phyloP scores from a whole-genome alignment of 35 echinoderm and acorn worm species.

The Ptychodera flava region DNA sequence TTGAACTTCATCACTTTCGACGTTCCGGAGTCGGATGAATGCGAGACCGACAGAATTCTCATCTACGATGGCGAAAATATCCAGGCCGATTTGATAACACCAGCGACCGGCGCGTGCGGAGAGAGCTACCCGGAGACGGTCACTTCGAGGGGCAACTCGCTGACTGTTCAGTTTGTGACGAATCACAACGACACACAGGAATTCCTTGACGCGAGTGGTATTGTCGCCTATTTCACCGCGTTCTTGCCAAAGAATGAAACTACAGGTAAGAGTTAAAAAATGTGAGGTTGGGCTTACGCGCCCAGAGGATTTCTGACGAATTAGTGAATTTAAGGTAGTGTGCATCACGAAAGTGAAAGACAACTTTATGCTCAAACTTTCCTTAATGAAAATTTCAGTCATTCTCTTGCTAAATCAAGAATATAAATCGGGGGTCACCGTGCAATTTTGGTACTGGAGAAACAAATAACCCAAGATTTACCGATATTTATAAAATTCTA shows the following conservation, averaged over 20 bases:
- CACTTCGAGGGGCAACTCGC: not conserved
- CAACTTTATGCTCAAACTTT: no score
- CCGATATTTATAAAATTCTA: no score
- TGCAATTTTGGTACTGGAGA: no score
- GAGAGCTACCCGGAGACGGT: not conserved
- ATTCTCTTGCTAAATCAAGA: no score
- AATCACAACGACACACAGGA: not conserved
- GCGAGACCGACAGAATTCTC: not conserved
- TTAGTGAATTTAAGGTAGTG: no score
- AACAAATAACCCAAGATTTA: no score
- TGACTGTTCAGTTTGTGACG: not conserved
- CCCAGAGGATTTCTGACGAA: no score
- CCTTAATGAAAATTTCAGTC: no score
- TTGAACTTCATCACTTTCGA: not conserved
- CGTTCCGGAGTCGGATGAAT: not conserved
- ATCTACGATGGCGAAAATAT: not conserved
- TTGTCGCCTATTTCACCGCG: not conserved
- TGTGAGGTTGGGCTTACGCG: no score
- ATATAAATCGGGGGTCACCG: no score
- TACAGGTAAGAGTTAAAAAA: no score
- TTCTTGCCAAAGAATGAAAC: not conserved
- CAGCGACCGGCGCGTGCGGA: not conserved
- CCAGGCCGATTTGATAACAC: not conserved
- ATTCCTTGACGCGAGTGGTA: not conserved
- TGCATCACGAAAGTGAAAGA: no score